A percentile compares a stretch with the other conserved stretches of the same genome.
Evolutionary conservation across 2,888 invertebrate species (phyloP).

Genomic region (Drosophila melanosoma): DNA sequence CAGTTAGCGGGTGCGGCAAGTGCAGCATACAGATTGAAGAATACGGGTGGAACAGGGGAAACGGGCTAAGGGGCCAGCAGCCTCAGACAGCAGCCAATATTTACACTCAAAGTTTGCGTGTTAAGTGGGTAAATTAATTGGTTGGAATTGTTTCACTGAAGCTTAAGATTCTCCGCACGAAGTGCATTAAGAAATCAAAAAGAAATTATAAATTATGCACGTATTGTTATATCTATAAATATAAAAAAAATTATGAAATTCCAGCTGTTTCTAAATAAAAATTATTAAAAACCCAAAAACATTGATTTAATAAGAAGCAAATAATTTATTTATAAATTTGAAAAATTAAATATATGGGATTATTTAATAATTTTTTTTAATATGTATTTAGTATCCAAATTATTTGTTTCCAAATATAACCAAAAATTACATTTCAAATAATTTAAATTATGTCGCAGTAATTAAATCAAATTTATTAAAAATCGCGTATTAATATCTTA

Average conservation of each 20-base stretch:
- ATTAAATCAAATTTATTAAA: neutral
- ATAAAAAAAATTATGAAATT: neutral
- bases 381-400: neutral
- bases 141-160: conserved; percentile 68
- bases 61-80: neutral
- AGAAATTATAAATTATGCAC: neutral
- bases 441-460: neutral
- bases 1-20: conserved; percentile 50
- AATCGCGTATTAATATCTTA: neutral
- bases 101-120: conserved; percentile 78
- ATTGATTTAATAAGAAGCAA: no score
- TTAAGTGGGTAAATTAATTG: conserved; percentile 79
- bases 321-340: neutral
- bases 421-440: neutral
- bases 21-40: conserved; percentile 24
- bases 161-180: conserved; percentile 46
- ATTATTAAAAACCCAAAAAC: neutral
- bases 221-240: neutral
- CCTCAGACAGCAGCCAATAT: conserved; percentile 64
- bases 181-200: neutral
- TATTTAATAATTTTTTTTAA: no score
- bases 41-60: neutral
- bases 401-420: neutral
- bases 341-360: neutral
- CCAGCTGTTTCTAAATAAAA: neutral